Percentiles rank a stretch among this genome's conserved stretches.
Conservation (phyloP, 2,888 invertebrate genomes). For the Tolmerus cingulatus region DNA sequence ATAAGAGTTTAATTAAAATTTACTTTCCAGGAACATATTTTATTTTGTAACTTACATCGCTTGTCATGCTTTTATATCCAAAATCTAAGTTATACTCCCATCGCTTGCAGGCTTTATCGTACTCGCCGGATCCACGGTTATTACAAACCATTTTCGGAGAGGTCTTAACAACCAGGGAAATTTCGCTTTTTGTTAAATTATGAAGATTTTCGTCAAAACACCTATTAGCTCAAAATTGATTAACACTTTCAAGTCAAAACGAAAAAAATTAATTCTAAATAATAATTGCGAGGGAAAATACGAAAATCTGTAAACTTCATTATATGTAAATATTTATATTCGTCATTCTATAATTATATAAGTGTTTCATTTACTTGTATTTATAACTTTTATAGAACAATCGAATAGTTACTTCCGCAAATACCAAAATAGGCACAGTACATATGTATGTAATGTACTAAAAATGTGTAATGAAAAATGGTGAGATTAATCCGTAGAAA, state of each 20-base stretch:
- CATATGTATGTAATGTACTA: too few relatives aligned
- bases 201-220: slow-evolving; percentile 44
- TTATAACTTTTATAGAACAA: too few relatives aligned
- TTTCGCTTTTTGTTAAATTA: slow-evolving; percentile 46
- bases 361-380: too few relatives aligned
- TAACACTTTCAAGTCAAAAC: neutral
- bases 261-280: too few relatives aligned
- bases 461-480: too few relatives aligned
- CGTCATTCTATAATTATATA: too few relatives aligned
- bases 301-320: too few relatives aligned
- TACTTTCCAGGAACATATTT: neutral
- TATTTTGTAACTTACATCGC: slow-evolving; percentile 64
- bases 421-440: too few relatives aligned
- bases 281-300: too few relatives aligned
- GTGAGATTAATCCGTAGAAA: too few relatives aligned
- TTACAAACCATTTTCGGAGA: neutral
- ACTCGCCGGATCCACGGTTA: neutral
- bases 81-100: slow-evolving; percentile 68
- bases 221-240: slow-evolving; percentile 41
- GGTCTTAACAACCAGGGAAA: slow-evolving; percentile 41
- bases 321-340: too few relatives aligned
- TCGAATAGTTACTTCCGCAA: too few relatives aligned
- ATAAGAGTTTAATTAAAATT: neutral
- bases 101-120: slow-evolving; percentile 58
- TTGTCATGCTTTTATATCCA: slow-evolving; percentile 68